phyloP scores from a whole-genome alignment of 1,140 invertebrate species.

The Argopecten irradians region DNA sequence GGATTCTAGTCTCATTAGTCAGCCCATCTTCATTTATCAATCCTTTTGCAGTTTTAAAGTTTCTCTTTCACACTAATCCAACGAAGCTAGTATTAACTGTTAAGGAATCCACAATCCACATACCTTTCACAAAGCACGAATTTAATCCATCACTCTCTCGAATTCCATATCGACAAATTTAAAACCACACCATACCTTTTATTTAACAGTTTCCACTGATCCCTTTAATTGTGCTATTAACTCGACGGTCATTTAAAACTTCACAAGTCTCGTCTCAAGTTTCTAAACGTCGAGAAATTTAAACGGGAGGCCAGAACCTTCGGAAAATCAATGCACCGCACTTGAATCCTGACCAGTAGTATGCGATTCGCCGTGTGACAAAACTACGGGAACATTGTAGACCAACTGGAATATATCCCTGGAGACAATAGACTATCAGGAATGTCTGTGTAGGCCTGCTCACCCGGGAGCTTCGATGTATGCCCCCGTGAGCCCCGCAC shows the following conservation, averaged over 20 bases:
- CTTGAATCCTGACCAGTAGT: constrained; percentile 7
- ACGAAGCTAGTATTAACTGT: background rate
- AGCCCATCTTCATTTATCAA: background rate
- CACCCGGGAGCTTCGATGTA: background rate
- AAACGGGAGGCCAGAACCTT: background rate
- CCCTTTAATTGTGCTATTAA: constrained; percentile 22
- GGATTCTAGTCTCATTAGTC: background rate
- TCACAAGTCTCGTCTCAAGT: background rate
- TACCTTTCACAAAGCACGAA: background rate
- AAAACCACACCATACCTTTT: background rate
- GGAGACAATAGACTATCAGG: background rate
- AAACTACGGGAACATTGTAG: background rate
- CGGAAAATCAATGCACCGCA: background rate
- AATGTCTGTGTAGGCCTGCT: background rate
- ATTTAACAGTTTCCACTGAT: constrained; percentile 17
- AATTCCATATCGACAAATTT: background rate
- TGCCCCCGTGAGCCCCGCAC: background rate
- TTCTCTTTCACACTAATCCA: background rate
- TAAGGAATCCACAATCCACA: background rate
- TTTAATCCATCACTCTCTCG: background rate
- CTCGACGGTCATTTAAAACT: background rate
- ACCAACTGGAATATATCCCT: background rate
- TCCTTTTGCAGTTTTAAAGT: background rate
- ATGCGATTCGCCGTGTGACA: background rate
- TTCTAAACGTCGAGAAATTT: background rate